These are phyloP conservation scores for Drosophila sordidula DNA, from an alignment of 2,888 invertebrate species.

Conservation along the genomic window DNA sequence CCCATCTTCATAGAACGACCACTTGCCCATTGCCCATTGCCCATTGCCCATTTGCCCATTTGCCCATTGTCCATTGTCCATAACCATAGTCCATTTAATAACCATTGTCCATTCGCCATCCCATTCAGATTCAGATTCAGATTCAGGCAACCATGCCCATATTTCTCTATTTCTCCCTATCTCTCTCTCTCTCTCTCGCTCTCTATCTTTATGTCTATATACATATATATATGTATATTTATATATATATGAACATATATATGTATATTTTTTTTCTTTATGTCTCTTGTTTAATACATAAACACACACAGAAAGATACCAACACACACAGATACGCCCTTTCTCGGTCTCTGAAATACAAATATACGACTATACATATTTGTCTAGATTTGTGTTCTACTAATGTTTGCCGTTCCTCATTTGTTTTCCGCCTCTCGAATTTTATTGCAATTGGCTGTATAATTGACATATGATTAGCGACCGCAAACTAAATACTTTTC, in stretches of 20 bases:
- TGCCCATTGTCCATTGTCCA: slow-evolving; percentile 51
- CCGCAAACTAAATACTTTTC: neutral
- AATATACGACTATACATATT: slow-evolving; percentile 25
- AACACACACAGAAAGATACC: slow-evolving; percentile 35
- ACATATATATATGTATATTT: neutral
- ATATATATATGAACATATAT: neutral
- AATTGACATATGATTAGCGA: slow-evolving; percentile 34
- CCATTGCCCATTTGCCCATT: slow-evolving; percentile 39
- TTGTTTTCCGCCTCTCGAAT: slow-evolving; percentile 20
- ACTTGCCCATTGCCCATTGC: slow-evolving; percentile 57
- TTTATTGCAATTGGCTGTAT: slow-evolving; percentile 44
- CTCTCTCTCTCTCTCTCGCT: slow-evolving; percentile 37
- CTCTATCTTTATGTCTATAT: slow-evolving; percentile 3
- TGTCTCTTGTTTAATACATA: slow-evolving; percentile 41
- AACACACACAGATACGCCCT: slow-evolving; percentile 19
- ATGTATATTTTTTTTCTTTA: slow-evolving; percentile 11
- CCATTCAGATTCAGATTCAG: slow-evolving; percentile 53
- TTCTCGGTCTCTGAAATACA: slow-evolving; percentile 8
- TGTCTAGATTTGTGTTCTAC: slow-evolving; percentile 31
- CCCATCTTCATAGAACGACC: slow-evolving; percentile 48
- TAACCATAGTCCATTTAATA: slow-evolving; percentile 64
- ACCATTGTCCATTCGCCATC: slow-evolving; percentile 72
- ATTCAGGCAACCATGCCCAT: slow-evolving; percentile 37
- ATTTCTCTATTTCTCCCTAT: slow-evolving; percentile 33
- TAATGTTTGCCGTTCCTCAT: slow-evolving; percentile 25